These are phyloP conservation scores for Ips typographus DNA, from an alignment of 1,140 invertebrate genomes.

Conservation along the genomic window DNA sequence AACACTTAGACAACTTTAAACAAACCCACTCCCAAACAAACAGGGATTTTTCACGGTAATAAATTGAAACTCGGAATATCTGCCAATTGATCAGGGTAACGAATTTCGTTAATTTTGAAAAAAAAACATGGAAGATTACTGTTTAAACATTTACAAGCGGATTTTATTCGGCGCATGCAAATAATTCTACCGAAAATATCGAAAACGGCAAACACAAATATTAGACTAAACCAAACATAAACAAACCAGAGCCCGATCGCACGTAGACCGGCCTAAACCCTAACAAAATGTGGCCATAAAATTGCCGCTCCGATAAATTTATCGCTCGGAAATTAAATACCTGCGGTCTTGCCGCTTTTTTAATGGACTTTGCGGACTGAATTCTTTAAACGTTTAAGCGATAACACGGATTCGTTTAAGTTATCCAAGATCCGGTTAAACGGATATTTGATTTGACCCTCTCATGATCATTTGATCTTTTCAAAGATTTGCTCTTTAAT, in stretches of 20 bases:
- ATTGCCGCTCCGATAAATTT: conserved; percentile 9
- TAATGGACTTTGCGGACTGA: conserved; percentile 2
- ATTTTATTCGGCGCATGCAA: neutral
- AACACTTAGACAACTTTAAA: too few relatives aligned
- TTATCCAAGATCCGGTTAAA: too few relatives aligned
- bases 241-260: conserved; percentile 4
- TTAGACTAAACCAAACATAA: conserved; percentile 1
- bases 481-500: too few relatives aligned
- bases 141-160: neutral
- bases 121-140: neutral
- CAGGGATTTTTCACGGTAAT: neutral
- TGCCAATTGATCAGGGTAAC: too few relatives aligned
- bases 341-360: conserved; percentile 5
- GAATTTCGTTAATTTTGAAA: too few relatives aligned
- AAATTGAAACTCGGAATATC: neutral
- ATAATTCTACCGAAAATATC: conserved; percentile 4
- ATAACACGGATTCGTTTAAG: conserved; percentile 1
- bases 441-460: too few relatives aligned
- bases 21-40: too few relatives aligned
- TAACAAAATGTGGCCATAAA: neutral
- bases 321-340: conserved; percentile 12
- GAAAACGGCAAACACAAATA: conserved; percentile 2
- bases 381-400: conserved; percentile 2
- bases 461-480: too few relatives aligned
- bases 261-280: conserved; percentile 3